These are phyloP conservation scores for Lampropteryx suffumata DNA, from an alignment of 2,888 invertebrate species.

Conservation along the genomic window DNA sequence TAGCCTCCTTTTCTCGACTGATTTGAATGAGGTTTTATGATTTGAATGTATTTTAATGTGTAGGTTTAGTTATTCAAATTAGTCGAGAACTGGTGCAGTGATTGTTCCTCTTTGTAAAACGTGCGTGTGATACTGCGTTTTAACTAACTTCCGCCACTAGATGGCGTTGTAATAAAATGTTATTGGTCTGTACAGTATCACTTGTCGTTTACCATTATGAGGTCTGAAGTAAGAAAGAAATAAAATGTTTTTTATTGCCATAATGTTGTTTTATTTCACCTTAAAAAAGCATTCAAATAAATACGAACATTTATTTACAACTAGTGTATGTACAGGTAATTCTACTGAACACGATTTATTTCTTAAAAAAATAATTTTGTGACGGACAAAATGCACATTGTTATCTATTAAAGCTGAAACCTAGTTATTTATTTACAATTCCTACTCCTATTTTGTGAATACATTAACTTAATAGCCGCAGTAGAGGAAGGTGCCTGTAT, in stretches of 20 bases:
- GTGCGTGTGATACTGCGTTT: conserved; percentile 11
- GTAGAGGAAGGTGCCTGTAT: no score
- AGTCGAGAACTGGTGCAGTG: conserved; percentile 1
- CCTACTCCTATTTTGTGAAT: background rate
- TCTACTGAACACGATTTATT: conserved; percentile 65
- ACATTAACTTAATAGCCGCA: background rate
- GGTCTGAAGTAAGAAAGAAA: conserved; percentile 43
- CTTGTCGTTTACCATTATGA: conserved; percentile 27
- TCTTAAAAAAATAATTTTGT: conserved; percentile 42
- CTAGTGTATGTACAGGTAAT: conserved; percentile 37
- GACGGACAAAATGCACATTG: conserved; percentile 39
- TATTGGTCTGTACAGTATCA: conserved; percentile 27
- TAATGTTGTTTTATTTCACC: conserved; percentile 65
- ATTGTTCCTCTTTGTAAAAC: conserved; percentile 3
- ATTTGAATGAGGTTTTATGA: conserved; percentile 2
- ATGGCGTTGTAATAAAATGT: no score
- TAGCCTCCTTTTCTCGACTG: conserved; percentile 15
- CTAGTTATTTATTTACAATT: conserved; percentile 50
- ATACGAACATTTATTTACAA: conserved; percentile 55
- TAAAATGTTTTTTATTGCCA: conserved; percentile 78
- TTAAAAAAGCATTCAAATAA: conserved; percentile 66
- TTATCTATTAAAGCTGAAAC: conserved; percentile 68
- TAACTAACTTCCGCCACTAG: background rate
- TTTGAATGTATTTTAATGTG: conserved; percentile 4
- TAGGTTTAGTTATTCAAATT: background rate